phyloP scores from a whole-genome alignment of 2,888 invertebrate genomes.

The Salpingus planirostris region DNA sequence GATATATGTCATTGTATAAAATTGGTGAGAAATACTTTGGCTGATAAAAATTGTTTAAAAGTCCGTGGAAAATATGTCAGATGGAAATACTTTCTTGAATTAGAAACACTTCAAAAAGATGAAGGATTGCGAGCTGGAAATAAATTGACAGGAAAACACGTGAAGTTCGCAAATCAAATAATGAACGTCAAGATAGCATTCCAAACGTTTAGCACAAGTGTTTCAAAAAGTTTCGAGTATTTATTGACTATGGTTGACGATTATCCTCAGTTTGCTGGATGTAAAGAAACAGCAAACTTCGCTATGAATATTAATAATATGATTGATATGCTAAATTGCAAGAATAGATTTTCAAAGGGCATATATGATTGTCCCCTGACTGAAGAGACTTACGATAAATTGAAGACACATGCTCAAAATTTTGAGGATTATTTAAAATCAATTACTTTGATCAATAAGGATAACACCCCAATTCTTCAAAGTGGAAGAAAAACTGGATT shows the following conservation, averaged over 20 bases:
- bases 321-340: background rate
- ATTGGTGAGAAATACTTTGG: constrained; percentile 20
- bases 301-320: background rate
- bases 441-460: background rate
- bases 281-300: background rate
- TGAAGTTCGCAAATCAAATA: background rate
- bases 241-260: background rate
- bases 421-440: background rate
- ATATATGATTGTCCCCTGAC: background rate
- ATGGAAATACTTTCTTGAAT: constrained; percentile 17
- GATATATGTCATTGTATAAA: constrained; percentile 25
- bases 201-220: background rate
- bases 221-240: background rate
- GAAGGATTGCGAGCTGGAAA: background rate
- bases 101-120: constrained; percentile 4
- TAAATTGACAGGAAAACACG: background rate
- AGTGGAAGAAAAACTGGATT: background rate
- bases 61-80: too few relatives aligned
- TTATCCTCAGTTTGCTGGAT: background rate
- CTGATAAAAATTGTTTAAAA: constrained; percentile 9
- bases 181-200: background rate
- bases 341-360: background rate
- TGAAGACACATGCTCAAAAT: background rate
- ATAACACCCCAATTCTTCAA: background rate
- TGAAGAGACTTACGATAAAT: background rate